Evolutionary conservation across 2,797 vertebrate species (phyloP), one percentile per base, ranked within the genome.

Genomic region (Sebastes paucispinis): DNA sequence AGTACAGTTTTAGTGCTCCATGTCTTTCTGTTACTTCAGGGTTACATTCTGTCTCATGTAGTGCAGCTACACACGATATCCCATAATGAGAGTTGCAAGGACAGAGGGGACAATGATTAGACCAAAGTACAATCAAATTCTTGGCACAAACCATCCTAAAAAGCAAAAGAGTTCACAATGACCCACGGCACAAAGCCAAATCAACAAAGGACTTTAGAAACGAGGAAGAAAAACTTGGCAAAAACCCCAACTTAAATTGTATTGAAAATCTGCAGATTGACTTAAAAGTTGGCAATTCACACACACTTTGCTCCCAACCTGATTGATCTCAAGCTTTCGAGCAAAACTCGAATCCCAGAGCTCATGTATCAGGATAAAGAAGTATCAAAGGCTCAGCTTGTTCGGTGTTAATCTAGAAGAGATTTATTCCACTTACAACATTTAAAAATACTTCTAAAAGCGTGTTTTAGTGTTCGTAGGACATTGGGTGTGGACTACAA

Each of bases 231-330:
- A 72, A 63, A 69, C 59, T 39, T 84, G 79, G 78, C 68, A 57
- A 55, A 69, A 80, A 22, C 11, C 24, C 18, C 5, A 32, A 67
- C 6, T 27, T 60, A 12, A 60, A 69, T 32, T 75, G 39, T 47
- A 67, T 5, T 74, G 39, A 71, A 82, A 78, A 80, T 73, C 25
- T 64, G 63, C 32, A 54, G 80, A 80, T 31, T 69, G 43, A 58
- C 47, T 69, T 57, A 6, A 65, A 85, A 69, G 5, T 65, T 79
- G 67, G 60, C 55, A 75, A 32, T 50, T 71, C 36, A 60, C 57
- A 57, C 34, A 59, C 31, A 68, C 58, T 68, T 62, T 32, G 22
- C 1, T 2, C 32, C 69, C 72, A 73, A 70, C 66, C 10, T 29
- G 54, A 70, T 18, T 70, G 29, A 39, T n/a, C 25, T 58, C 14